A percentile compares a stretch with the other conserved stretches of the same genome.
These are phyloP conservation scores for Chelonoidis abingdonii DNA, from an alignment of 2,113 vertebrate species.

Conservation along the genomic window DNA sequence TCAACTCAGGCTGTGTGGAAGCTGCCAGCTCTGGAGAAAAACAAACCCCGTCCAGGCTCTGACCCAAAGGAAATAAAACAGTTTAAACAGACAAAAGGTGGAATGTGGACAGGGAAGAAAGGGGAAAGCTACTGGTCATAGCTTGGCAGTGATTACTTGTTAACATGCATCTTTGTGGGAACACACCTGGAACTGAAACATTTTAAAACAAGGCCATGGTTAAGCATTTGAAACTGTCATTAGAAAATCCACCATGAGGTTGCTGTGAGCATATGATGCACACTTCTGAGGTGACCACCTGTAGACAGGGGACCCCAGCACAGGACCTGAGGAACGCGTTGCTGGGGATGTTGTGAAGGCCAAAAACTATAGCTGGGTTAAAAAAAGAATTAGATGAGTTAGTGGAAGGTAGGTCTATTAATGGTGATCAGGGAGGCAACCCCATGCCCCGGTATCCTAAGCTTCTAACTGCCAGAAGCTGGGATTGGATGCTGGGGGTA, in stretches of 20 bases:
- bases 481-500: too few relatives aligned
- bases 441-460: background rate
- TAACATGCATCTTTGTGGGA: too few relatives aligned
- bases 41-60: too few relatives aligned
- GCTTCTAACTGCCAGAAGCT: background rate
- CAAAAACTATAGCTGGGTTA: background rate
- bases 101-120: too few relatives aligned
- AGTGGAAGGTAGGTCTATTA: background rate
- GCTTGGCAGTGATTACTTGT: too few relatives aligned
- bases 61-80: too few relatives aligned
- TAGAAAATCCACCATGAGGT: background rate
- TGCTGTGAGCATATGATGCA: background rate
- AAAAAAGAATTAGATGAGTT: background rate
- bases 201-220: background rate
- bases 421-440: background rate
- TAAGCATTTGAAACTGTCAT: background rate
- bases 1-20: too few relatives aligned
- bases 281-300: background rate
- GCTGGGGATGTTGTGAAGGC: background rate
- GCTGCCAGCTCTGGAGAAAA: too few relatives aligned
- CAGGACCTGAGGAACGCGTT: background rate
- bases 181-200: too few relatives aligned
- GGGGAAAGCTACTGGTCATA: too few relatives aligned
- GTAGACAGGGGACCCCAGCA: background rate
- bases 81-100: too few relatives aligned